Evolutionary conservation across 2,888 invertebrate species (phyloP), one percentile per base, ranked within the genome.

Genomic region (Tineola bisselliella): DNA sequence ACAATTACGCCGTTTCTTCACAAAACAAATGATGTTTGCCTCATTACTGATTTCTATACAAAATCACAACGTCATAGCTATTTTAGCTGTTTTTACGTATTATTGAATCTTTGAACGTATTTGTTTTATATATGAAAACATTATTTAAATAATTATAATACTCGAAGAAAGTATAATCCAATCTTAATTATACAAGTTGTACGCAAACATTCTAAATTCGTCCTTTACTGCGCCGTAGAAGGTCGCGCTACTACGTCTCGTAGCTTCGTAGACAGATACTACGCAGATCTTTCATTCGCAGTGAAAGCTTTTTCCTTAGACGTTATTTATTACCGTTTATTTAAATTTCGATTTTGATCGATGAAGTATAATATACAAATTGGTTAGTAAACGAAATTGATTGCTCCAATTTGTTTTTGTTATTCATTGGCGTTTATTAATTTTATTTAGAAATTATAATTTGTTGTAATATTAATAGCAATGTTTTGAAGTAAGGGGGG

Each of bases 181-280:
- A 38, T 38, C 38, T 38, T 38, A 38, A 38, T 6, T 38, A 38
- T 2, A 12, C 31, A 44, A 44, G 13, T 44, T 44, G n/a, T 5
- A 13, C 48, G 15, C 8, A 48, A 48, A n/a, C 13, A 10, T 48
- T 17, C n/a, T 48, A 17, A n/a, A 38, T 10, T 48, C 48, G 48
- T 5, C n/a, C 48, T 48, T 17, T 48, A 3, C 56, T 56, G 12
- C 56, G 56, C 25, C 56, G 58, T 44, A 56, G 44, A 18, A 61
- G 44, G 59, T 18, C 33, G 11, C 25, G 48, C 25, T 33, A 61
- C n/a, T 17, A n/a, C 61, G 43, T 43, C 12, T 17, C 58, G 19
- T 59, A 8, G 38, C 15, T 13, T 25, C 31, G 44, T 19, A 30
- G 61, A 19, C 18, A 52, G 44, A 13, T 17, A 25, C 19, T 25